These are phyloP conservation scores for Porites australiensis DNA, from an alignment of 64 coral and sea anemone genomes.

Conservation along the genomic window DNA sequence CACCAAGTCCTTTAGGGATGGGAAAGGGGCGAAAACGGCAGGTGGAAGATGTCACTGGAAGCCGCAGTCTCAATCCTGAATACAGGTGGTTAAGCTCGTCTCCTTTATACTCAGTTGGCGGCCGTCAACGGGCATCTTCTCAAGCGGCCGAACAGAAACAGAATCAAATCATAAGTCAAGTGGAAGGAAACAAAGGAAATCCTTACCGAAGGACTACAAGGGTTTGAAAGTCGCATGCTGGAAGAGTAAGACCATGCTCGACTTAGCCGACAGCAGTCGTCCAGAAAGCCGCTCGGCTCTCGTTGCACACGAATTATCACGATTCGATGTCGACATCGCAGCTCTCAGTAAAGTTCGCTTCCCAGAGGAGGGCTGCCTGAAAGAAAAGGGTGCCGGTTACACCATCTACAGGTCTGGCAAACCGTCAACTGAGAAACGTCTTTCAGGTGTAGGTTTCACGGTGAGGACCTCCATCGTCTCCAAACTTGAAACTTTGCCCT, in stretches of 20 bases:
- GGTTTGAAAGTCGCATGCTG: constrained; percentile 36
- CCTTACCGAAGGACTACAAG: background rate
- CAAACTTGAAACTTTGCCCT: background rate
- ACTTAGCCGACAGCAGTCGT: background rate
- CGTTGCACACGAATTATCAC: constrained; percentile 15
- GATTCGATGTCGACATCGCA: constrained; percentile 17
- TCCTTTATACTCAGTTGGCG: background rate
- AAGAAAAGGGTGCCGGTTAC: background rate
- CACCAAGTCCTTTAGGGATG: constrained; percentile 29
- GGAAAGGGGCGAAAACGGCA: constrained; percentile 40
- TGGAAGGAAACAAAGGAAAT: background rate
- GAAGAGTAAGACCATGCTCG: constrained; percentile 19
- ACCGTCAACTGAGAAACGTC: no score
- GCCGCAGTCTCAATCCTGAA: constrained; percentile 36
- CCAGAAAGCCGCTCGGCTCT: constrained; percentile 17
- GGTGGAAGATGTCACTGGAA: constrained; percentile 25
- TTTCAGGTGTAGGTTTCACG: background rate
- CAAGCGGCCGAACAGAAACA: no score
- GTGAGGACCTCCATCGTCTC: constrained; percentile 10
- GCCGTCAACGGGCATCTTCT: constrained; percentile 33
- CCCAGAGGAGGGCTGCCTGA: background rate
- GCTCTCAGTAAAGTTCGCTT: no score
- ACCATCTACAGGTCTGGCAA: background rate
- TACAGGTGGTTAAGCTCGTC: constrained; percentile 4
- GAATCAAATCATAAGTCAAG: no score